Evolutionary conservation across 2,888 invertebrate genomes (phyloP).

Genomic region (Deilephila elpenor): DNA sequence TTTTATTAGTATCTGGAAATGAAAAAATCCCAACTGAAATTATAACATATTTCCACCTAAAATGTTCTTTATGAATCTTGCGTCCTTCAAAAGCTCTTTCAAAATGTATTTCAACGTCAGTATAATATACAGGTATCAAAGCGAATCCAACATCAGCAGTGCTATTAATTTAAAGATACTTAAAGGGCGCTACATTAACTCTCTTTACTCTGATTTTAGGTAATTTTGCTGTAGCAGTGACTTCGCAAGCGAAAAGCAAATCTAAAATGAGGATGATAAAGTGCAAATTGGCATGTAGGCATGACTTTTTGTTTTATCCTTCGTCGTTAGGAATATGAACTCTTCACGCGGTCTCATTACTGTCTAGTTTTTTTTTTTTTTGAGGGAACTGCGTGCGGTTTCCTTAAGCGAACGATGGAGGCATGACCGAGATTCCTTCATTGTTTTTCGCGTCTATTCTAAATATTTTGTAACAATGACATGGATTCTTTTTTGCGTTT

Average conservation of each 20-base stretch:
- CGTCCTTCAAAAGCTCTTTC: neutral
- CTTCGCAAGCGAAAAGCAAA: conserved; percentile 31
- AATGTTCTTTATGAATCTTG: neutral
- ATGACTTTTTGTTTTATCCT: conserved; percentile 46
- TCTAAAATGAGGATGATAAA: conserved; percentile 32
- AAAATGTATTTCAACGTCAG: conserved; percentile 7
- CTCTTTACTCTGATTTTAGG: conserved; percentile 47
- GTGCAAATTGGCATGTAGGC: conserved; percentile 40
- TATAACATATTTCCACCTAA: neutral
- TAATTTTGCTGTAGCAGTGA: conserved; percentile 41
- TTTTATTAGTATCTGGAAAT: too few relatives aligned
- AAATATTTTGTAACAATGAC: conserved; percentile 22
- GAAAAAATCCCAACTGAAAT: neutral
- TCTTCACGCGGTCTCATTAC: conserved; percentile 59
- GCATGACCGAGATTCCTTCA: conserved; percentile 50
- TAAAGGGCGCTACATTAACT: conserved; percentile 37
- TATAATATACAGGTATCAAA: conserved; percentile 36
- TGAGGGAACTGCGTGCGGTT: conserved; percentile 48
- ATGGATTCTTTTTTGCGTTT: conserved; percentile 1
- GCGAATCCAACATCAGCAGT: conserved; percentile 40
- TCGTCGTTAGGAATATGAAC: conserved; percentile 46
- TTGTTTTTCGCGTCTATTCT: conserved; percentile 47
- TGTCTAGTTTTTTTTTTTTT: conserved; percentile 47
- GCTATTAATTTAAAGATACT: conserved; percentile 47
- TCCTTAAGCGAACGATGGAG: conserved; percentile 45